Evolutionary conservation across 2,888 invertebrate genomes (phyloP), one percentile per base, ranked within the genome.

Genomic region (Bombyx huttoni): DNA sequence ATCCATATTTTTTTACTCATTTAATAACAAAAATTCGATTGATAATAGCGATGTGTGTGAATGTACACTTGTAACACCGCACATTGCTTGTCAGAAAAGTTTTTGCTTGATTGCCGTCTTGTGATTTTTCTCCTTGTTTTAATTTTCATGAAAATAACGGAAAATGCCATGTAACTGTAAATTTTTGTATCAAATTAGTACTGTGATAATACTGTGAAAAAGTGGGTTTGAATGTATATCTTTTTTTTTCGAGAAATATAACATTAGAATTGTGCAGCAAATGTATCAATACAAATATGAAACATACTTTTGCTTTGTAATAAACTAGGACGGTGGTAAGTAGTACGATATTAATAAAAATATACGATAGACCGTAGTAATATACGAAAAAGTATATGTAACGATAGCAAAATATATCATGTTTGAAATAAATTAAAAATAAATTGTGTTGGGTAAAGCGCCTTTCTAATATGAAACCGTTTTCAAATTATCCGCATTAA

Each of bases 201-300:
- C 59, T 57, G 49, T 57, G 56, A 57, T 65, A 61, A 56, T 55
- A 57, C 49, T 51, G 56, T 55, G 13, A 55, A 55, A 58, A 46
- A 49, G 58, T 60, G 58, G 59, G 54, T 60, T 48, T 55, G 33
- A 14, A 46, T 60, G 54, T 56, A 54, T 56, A 52, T 63, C 63
- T 57, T 59, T 63, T 57, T 58, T 55, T 61, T 64, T 64, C 60
- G 56, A 56, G 57, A 58, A 60, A 63, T 67, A 60, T 70, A 40
- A 12, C 40, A 69, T 70, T 60, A 67, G 81, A 70, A 75, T 81
- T 85, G 84, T 85, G 85, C 79, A 76, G 74, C 78, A 80, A 78
- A 80, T 72, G 73, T 71, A 76, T 77, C 68, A 85, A 80, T 70
- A 81, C 71, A 65, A 83, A 76, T 78, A 86, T 81, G 82, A 83